A percentile compares a stretch with the other conserved stretches of the same genome.
Conservation (phyloP, 2,797 vertebrate genomes). For the Labeo calbasu region DNA sequence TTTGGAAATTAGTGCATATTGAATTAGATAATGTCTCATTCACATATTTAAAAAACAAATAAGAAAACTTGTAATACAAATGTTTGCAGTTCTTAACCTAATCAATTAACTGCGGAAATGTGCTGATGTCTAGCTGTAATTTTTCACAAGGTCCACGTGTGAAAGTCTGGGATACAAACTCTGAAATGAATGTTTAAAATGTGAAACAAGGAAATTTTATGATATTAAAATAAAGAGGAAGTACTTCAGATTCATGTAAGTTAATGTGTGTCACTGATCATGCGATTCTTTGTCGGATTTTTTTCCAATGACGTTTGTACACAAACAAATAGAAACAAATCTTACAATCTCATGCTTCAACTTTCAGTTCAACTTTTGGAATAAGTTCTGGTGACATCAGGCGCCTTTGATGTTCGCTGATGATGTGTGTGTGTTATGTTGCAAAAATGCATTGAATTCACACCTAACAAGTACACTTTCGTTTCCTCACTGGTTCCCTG, state of each 20-base stretch:
- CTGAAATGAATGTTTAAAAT: background rate
- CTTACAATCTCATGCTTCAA: background rate
- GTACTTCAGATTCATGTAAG: no score
- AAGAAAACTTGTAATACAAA: no score
- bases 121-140: no score
- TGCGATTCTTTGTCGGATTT: background rate
- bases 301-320: background rate
- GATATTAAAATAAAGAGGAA: no score
- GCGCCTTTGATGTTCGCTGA: background rate
- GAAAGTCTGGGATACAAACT: background rate
- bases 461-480: background rate
- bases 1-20: no score
- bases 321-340: background rate
- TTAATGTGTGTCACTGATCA: no score
- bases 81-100: no score
- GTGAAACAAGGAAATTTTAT: background rate
- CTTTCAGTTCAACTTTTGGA: background rate
- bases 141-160: no score
- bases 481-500: background rate
- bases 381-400: background rate
- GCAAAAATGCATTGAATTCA: background rate
- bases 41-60: no score
- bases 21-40: no score
- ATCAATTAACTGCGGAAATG: no score
- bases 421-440: background rate